Percentiles rank a stretch among this genome's conserved stretches.
Conservation (phyloP, 2,797 vertebrate species). For the Gallinago nigripennis region DNA sequence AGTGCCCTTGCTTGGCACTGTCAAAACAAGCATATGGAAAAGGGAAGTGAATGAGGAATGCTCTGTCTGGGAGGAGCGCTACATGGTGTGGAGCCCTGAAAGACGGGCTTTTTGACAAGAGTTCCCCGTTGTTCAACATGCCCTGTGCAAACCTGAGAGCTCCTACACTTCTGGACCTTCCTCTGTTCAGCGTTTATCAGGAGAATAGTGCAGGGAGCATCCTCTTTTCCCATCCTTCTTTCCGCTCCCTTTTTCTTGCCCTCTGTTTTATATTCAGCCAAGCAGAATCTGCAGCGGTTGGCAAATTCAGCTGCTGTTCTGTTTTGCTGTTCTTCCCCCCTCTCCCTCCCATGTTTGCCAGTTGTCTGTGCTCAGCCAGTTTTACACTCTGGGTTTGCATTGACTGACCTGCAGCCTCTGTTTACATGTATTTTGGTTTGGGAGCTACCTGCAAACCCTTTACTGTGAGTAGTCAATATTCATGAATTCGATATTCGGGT, state of each 20-base stretch:
- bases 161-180: neutral
- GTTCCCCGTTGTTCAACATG: neutral
- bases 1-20: neutral
- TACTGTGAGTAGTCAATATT: conserved; percentile 35
- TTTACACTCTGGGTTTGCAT: neutral
- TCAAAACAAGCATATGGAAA: conserved; percentile 25
- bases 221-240: neutral
- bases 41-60: neutral
- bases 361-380: neutral
- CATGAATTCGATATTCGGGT: conserved; percentile 38
- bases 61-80: neutral
- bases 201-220: neutral
- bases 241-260: neutral
- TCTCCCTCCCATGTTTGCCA: neutral
- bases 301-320: neutral
- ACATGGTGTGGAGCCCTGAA: neutral
- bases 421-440: neutral
- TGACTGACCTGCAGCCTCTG: neutral
- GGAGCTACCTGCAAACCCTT: neutral
- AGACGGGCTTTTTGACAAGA: neutral
- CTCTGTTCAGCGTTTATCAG: neutral
- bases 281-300: neutral
- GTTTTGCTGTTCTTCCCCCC: neutral
- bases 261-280: neutral
- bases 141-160: neutral